These are phyloP conservation scores for Ditylenchus weischeri DNA, from an alignment of 2,888 invertebrate genomes.

Conservation along the genomic window DNA sequence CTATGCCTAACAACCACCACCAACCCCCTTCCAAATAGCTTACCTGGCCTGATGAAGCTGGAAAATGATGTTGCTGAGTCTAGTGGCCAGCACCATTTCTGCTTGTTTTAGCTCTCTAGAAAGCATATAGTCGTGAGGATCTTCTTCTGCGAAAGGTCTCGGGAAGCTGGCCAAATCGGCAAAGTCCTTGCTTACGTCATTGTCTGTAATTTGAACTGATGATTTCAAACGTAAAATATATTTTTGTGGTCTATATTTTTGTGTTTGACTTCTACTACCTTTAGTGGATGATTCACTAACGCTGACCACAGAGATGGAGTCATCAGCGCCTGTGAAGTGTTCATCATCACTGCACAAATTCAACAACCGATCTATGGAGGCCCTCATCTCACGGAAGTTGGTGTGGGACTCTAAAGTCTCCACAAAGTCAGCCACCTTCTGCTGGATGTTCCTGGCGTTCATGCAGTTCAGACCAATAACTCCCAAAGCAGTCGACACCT, in stretches of 20 bases:
- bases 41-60: slow-evolving; percentile 27
- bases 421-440: slow-evolving; percentile 32
- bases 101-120: slow-evolving; percentile 23
- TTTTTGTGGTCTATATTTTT: neutral
- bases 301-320: slow-evolving; percentile 26
- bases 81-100: slow-evolving; percentile 22
- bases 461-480: slow-evolving; percentile 37
- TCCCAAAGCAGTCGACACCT: slow-evolving; percentile 27
- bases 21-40: too few species aligned
- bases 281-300: slow-evolving; percentile 24
- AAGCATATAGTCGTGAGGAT: slow-evolving; percentile 29
- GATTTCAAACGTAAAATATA: slow-evolving; percentile 2
- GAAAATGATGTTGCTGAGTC: slow-evolving; percentile 24
- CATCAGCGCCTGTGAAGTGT: slow-evolving; percentile 16
- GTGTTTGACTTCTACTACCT: slow-evolving; percentile 16
- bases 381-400: slow-evolving; percentile 23
- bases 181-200: slow-evolving; percentile 17
- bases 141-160: slow-evolving; percentile 21
- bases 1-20: too few species aligned
- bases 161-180: slow-evolving; percentile 12
- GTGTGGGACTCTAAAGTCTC: slow-evolving; percentile 27
- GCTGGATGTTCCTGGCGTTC: slow-evolving; percentile 32
- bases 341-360: slow-evolving; percentile 21
- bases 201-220: slow-evolving; percentile 14
- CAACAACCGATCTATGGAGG: slow-evolving; percentile 13